phyloP scores from a whole-genome alignment of 2,888 invertebrate genomes.

The Tenthredo distinguenda region DNA sequence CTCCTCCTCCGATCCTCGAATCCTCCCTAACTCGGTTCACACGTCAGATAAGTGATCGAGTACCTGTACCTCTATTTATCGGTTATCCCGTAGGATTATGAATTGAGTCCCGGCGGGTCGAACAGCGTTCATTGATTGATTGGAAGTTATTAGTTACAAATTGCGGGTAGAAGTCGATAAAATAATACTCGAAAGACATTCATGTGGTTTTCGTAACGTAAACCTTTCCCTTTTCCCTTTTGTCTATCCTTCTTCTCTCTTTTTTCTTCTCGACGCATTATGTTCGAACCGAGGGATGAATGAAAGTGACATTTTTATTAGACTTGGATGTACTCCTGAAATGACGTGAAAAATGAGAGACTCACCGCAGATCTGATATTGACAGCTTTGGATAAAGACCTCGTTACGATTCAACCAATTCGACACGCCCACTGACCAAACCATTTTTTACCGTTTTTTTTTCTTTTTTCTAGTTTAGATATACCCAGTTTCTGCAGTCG shows the following conservation, averaged over 20 bases:
- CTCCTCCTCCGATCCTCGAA: not conserved
- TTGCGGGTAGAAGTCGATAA: not conserved
- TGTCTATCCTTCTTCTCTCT: not conserved
- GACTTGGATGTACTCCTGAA: constrained; percentile 1
- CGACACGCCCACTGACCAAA: constrained; percentile 22
- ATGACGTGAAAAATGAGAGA: constrained; percentile 16
- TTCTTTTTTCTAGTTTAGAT: not conserved
- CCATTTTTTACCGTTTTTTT: not conserved
- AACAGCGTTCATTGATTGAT: constrained; percentile 11
- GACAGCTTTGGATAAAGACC: constrained; percentile 30
- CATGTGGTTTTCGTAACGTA: not conserved
- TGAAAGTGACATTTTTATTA: constrained; percentile 15
- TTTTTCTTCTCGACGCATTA: not conserved
- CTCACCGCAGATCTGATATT: not conserved
- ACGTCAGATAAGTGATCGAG: constrained; percentile 9
- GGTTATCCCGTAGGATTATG: constrained; percentile 2
- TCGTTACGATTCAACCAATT: constrained; percentile 25
- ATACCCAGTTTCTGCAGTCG: not conserved
- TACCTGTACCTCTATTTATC: constrained; percentile 13
- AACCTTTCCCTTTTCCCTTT: not conserved
- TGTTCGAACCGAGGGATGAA: not conserved
- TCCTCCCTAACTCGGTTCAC: not conserved
- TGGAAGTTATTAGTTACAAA: constrained; percentile 17
- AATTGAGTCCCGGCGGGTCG: not conserved
- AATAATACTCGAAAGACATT: not conserved